These are phyloP conservation scores for Venustaconcha ellipsiformis DNA, from an alignment of 1,140 invertebrate species.

Conservation along the genomic window DNA sequence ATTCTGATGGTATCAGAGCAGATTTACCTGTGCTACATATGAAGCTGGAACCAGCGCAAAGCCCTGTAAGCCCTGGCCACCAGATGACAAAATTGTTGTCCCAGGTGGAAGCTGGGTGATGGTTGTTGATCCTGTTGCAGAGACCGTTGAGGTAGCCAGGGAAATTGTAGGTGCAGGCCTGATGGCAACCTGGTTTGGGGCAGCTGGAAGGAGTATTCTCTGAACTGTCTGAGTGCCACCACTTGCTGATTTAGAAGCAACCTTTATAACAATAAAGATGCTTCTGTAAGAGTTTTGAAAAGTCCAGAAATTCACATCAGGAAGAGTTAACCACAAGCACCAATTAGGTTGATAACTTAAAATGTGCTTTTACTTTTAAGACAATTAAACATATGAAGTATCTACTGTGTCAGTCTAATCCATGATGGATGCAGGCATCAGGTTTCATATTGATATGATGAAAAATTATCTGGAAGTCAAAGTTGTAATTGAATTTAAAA, in stretches of 20 bases:
- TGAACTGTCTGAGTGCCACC: slow-evolving; percentile 43
- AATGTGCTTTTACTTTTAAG: too few relatives aligned
- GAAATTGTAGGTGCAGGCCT: slow-evolving; percentile 38
- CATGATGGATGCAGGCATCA: too few relatives aligned
- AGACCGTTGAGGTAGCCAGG: slow-evolving; percentile 24
- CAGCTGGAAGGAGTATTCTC: slow-evolving; percentile 61
- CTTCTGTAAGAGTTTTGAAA: too few relatives aligned
- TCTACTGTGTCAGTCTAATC: too few relatives aligned
- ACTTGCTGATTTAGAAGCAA: too few relatives aligned
- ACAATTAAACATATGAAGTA: too few relatives aligned
- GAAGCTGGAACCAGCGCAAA: slow-evolving; percentile 76
- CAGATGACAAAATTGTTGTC: slow-evolving; percentile 71
- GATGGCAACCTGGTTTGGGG: slow-evolving; percentile 44
- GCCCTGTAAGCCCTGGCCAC: slow-evolving; percentile 64
- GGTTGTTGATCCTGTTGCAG: slow-evolving; percentile 51
- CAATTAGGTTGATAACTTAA: slow-evolving; percentile 1
- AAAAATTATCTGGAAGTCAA: too few relatives aligned
- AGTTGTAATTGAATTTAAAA: too few relatives aligned
- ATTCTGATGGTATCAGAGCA: background rate
- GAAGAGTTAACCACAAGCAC: background rate
- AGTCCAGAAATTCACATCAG: slow-evolving; percentile 1
- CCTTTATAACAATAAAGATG: too few relatives aligned
- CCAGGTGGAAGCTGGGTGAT: slow-evolving; percentile 33
- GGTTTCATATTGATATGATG: too few relatives aligned
- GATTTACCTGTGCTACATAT: slow-evolving; percentile 72